These are phyloP conservation scores for Megaceryle alcyon DNA, from an alignment of 2,797 vertebrate species.

Conservation along the genomic window DNA sequence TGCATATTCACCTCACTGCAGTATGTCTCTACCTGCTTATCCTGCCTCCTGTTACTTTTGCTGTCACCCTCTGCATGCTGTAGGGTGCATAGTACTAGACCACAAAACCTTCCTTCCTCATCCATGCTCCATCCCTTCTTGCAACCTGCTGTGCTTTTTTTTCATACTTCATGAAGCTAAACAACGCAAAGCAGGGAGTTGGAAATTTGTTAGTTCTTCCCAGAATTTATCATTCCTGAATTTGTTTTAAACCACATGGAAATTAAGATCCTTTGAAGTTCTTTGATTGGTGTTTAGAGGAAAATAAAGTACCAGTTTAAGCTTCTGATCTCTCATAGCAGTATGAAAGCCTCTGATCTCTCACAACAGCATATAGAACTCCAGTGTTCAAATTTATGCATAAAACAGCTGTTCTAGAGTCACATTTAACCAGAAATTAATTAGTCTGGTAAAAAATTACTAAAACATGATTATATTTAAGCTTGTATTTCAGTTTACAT, in stretches of 20 bases:
- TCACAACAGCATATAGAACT: not conserved
- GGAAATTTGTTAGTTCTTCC: not conserved
- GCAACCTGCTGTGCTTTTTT: not conserved
- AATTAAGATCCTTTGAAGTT: constrained; percentile 2
- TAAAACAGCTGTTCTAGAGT: constrained; percentile 6
- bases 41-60: not conserved
- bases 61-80: not conserved
- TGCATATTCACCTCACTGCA: not conserved
- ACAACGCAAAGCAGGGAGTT: not conserved
- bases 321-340: not conserved
- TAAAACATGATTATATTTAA: constrained; percentile 26
- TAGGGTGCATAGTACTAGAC: not conserved
- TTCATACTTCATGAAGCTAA: not conserved
- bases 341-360: not conserved
- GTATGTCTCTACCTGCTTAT: not conserved
- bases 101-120: not conserved
- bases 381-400: not conserved
- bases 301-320: not conserved
- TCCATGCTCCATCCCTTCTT: not conserved
- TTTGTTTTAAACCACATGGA: not conserved
- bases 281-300: not conserved
- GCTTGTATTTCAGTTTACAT: not conserved
- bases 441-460: constrained; percentile 1
- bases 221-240: not conserved
- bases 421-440: not conserved